Base-by-base conservation (phyloP, 23 tunicate genomes). In the Phallusia fumigata region DNA sequence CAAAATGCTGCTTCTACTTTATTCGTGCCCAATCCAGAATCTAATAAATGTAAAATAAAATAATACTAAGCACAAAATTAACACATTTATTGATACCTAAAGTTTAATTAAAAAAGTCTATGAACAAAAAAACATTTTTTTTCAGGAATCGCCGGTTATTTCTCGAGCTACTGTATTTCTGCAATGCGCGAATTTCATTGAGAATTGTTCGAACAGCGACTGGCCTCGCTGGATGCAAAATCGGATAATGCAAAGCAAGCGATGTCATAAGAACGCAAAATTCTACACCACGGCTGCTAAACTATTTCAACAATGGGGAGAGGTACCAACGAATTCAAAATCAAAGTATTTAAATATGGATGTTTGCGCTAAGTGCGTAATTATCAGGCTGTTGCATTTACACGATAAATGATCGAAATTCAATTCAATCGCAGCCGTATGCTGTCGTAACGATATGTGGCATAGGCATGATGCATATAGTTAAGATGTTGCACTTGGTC, bases 191-290 rank as follows among this genome's bases (percentile, higher is more conserved):
- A 75, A 65, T 18, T 94, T 89, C 79, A 87, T 94, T 12, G 76
- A 89, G 22, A 81, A 89, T 51, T 89, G 98, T 35, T 52, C 83
- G 36, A 34, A 72, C 64, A 81, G 84, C 24, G 86, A 79, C n/a
- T 94, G 98, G 98, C 98, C 98, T 0, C 35, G 35, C 21, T 94
- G 93, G 93, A 86, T 86, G 86, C 30, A 35, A 24, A 53, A 77
- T 33, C 51, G 44, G 32, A 32, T 53, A 28, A 65, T 24, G 2
- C 93, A 52, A 81, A 83, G 84, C 77, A 64, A 65, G 16, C 52
- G 52, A 64, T 58, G 47, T 32, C 40, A 65, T 53, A 82, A 83
- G 18, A 92, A 76, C 31, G 85, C 85, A 35, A 47, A 75, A 40
- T 76, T 79, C 30, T 89, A 92, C 74, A 35, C 53, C 15, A 74